These are phyloP conservation scores for Bradypus variegatus DNA, from an alignment of 2,797 vertebrate genomes.

Conservation along the genomic window DNA sequence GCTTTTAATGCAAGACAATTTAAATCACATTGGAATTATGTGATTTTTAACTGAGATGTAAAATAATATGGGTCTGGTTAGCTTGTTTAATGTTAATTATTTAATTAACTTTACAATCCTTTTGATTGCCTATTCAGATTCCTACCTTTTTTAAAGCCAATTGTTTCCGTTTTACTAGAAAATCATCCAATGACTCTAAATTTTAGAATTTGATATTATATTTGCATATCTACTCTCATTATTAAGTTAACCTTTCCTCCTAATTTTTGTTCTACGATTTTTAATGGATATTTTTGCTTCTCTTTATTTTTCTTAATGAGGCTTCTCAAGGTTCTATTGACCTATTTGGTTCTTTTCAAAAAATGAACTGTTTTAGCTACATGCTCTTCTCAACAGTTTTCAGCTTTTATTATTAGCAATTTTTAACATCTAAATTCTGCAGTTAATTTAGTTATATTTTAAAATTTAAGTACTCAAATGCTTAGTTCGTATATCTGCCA, in stretches of 20 bases:
- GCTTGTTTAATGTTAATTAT: background rate
- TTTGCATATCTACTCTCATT: background rate
- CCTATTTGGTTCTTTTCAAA: background rate
- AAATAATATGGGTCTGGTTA: background rate
- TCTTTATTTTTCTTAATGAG: background rate
- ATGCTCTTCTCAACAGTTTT: too few relatives aligned
- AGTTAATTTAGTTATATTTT: too few relatives aligned
- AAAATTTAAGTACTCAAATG: too few relatives aligned
- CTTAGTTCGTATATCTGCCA: too few relatives aligned
- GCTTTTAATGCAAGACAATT: background rate
- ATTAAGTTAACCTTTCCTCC: background rate
- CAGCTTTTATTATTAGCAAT: too few relatives aligned
- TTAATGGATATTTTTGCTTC: background rate
- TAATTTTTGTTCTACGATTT: background rate
- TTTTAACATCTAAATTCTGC: too few relatives aligned
- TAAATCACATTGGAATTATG: background rate
- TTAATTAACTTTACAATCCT: background rate
- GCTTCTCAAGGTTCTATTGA: background rate
- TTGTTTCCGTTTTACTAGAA: background rate
- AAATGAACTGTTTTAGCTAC: too few relatives aligned
- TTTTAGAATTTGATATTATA: background rate
- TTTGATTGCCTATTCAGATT: background rate
- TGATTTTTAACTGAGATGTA: background rate
- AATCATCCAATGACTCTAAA: background rate
- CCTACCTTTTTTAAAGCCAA: background rate